Conservation (phyloP, 2,113 vertebrate species). For the Anser brachyrhynchus region DNA sequence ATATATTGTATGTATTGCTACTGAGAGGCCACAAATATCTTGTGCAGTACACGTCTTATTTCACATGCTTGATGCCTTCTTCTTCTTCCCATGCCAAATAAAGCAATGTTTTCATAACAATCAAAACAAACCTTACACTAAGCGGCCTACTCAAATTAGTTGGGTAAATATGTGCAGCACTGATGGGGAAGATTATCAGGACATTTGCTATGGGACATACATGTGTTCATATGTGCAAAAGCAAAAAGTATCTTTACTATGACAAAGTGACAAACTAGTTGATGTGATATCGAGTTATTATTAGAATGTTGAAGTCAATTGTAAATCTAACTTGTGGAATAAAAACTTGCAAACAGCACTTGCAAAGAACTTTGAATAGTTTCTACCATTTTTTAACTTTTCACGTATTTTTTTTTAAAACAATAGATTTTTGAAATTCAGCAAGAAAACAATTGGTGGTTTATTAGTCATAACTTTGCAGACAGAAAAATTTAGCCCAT, state of each 20-base stretch:
- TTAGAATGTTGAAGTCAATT: background rate
- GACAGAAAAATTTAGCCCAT: background rate
- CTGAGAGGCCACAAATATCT: background rate
- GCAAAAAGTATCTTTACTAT: background rate
- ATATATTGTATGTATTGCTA: background rate
- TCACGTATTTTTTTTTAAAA: background rate
- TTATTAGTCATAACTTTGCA: background rate
- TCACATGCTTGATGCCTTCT: background rate
- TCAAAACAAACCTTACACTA: conserved; percentile 5
- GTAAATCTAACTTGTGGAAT: background rate
- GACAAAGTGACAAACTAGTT: background rate
- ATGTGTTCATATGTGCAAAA: background rate
- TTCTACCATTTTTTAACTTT: background rate
- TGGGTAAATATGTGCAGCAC: background rate
- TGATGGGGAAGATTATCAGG: background rate
- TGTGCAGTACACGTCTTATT: background rate
- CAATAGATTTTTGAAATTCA: background rate
- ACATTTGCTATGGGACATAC: background rate
- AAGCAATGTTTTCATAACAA: background rate
- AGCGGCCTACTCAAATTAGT: background rate
- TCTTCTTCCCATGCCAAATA: background rate
- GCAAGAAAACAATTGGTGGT: background rate
- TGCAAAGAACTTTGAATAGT: background rate
- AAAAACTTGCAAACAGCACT: background rate
- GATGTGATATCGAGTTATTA: background rate